These are phyloP conservation scores for Diabrotica balteata DNA, from an alignment of 2,888 invertebrate genomes.

Conservation along the genomic window DNA sequence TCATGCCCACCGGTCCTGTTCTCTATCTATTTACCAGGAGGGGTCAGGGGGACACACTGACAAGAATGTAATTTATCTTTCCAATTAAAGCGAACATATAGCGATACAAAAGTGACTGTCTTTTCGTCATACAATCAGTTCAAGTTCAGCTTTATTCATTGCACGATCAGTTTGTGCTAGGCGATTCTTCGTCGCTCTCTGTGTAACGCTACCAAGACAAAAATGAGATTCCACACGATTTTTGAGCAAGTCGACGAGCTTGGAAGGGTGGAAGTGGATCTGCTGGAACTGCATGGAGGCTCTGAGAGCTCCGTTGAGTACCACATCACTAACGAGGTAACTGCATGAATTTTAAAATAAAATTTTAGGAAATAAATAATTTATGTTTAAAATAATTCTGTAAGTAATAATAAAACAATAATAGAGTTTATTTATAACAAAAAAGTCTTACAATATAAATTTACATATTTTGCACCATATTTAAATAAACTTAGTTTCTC, in stretches of 20 bases:
- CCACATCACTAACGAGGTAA: conserved; percentile 46
- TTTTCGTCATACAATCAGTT: conserved; percentile 11
- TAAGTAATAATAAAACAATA: no score
- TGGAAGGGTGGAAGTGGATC: conserved; percentile 43
- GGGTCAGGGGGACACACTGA: background rate
- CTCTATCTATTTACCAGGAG: conserved; percentile 1
- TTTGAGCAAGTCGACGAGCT: conserved; percentile 45
- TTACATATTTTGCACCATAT: no score
- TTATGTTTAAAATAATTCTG: no score
- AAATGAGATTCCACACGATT: conserved; percentile 47
- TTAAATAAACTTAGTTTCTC: no score
- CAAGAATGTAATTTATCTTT: conserved; percentile 10
- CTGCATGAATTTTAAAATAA: background rate
- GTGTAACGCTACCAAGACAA: conserved; percentile 5
- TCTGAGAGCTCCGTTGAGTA: conserved; percentile 30
- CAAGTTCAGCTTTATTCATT: conserved; percentile 7
- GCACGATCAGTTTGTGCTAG: background rate
- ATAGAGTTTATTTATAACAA: no score
- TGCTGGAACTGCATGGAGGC: conserved; percentile 19
- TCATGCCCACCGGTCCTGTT: background rate
- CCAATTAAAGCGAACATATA: conserved; percentile 15
- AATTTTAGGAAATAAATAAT: background rate
- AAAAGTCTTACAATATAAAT: no score
- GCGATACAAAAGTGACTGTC: conserved; percentile 7
- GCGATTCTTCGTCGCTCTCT: background rate